A percentile compares a stretch with the other conserved stretches of the same genome.
These are phyloP conservation scores for Pseudorasbora parva DNA, from an alignment of 2,113 vertebrate species.

Conservation along the genomic window DNA sequence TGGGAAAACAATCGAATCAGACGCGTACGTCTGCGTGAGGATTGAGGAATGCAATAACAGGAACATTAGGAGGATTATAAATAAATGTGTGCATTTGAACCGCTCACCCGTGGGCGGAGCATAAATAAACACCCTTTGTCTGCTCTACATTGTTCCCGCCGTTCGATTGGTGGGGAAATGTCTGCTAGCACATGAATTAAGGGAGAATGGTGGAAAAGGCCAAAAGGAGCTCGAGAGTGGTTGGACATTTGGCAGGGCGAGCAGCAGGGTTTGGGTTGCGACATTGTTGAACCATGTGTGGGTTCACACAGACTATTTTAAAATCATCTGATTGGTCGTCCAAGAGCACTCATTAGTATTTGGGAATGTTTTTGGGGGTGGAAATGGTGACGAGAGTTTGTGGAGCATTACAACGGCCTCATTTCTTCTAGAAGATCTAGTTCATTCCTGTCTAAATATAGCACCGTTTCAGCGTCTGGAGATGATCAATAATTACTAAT, in stretches of 20 bases:
- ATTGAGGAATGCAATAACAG: conserved; percentile 63
- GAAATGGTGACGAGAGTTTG: background rate
- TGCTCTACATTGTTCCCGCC: background rate
- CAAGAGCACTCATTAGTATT: background rate
- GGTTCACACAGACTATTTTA: background rate
- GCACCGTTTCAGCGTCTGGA: background rate
- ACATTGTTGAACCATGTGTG: background rate
- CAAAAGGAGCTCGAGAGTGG: background rate
- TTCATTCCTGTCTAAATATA: background rate
- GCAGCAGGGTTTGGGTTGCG: conserved; percentile 45
- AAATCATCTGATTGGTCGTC: background rate
- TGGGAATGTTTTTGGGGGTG: background rate
- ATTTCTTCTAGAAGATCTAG: background rate
- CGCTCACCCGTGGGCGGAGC: background rate
- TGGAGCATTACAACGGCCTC: background rate
- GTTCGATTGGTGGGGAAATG: background rate
- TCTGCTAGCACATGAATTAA: background rate
- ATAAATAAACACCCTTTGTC: conserved; percentile 68
- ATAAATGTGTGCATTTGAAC: conserved; percentile 42
- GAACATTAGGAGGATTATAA: conserved; percentile 58
- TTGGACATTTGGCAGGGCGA: background rate
- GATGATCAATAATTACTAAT: too few relatives aligned
- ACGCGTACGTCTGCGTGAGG: conserved; percentile 48
- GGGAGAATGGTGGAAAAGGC: background rate
- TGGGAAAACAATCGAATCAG: conserved; percentile 51